Evolutionary conservation across 2,113 vertebrate species (phyloP), one percentile per base, ranked within the genome.

Genomic region (Chloroceryle aenea): DNA sequence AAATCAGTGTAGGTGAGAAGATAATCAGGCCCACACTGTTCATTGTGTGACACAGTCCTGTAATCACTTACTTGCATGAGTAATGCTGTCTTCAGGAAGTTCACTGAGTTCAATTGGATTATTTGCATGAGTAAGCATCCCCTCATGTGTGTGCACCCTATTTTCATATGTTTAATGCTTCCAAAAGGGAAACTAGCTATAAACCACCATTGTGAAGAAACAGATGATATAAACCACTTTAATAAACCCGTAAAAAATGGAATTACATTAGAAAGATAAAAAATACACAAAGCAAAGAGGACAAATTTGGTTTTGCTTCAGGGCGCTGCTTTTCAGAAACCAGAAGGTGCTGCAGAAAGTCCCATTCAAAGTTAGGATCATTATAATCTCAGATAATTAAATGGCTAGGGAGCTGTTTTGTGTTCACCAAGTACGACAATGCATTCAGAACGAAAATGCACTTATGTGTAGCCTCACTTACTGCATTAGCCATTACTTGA

Each of bases 51-150:
- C 83, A 95, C 72, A 93, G 85, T 90, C 79, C 90, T 95, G 76
- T 96, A 96, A 96, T 92, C 87, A 92, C 85, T 96, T 95, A 93
- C 95, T 96, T 97, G 95, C 88, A 93, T 96, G 93, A 95, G 88
- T 94, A 96, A 96, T 96, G 79, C 56, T 90, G 85, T 96, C 92
- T 96, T 95, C 85, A 96, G 95, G 90, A 97, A 95, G 95, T 97
- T 96, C 96, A 96, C 74, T 0, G 18, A 94, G 93, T 95, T 97
- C 93, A 94, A 94, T 96, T 91, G 78, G 90, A 96, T 94, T 94
- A 97, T 94, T 92, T 95, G 82, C 92, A 95, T 95, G 95, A 96
- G 90, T 97, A 96, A 96, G 93, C 78, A 93, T 68, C 93, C 72
- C 85, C 75, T 97, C 95, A 95, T 95, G 93, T 95, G 93, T 94